phyloP scores from a whole-genome alignment of 2,797 vertebrate genomes.

The Tapera naevia region DNA sequence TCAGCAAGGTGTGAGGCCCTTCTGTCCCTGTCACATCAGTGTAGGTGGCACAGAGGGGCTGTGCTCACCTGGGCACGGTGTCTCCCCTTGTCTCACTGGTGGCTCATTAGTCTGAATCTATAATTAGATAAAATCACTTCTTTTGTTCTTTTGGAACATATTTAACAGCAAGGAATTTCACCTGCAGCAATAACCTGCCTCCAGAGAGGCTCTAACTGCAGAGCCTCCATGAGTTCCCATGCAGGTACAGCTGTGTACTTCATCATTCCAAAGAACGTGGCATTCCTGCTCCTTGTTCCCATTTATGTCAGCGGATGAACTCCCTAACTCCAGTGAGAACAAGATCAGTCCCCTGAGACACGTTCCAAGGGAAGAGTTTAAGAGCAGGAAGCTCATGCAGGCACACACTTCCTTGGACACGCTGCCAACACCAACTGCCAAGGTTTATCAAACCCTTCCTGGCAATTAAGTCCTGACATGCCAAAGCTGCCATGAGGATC shows the following conservation, averaged over 20 bases:
- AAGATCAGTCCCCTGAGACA: background rate
- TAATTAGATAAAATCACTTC: background rate
- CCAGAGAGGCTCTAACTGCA: background rate
- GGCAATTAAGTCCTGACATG: background rate
- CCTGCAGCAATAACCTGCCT: background rate
- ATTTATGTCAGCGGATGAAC: background rate
- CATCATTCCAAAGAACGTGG: background rate
- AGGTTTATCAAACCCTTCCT: background rate
- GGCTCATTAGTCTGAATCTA: background rate
- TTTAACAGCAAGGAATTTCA: background rate
- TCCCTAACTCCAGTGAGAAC: background rate
- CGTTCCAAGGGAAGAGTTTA: background rate
- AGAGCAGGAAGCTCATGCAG: background rate
- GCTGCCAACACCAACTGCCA: background rate
- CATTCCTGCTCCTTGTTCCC: background rate
- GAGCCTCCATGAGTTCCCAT: background rate
- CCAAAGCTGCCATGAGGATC: background rate
- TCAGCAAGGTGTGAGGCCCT: background rate
- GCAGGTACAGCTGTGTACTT: background rate
- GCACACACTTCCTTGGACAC: background rate
- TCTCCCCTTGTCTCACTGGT: background rate
- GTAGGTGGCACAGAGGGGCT: background rate
- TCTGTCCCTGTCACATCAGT: background rate
- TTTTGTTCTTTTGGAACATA: background rate
- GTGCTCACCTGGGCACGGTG: background rate